Conservation (phyloP, 1,140 invertebrate species). For the Drosophila baimaii region DNA sequence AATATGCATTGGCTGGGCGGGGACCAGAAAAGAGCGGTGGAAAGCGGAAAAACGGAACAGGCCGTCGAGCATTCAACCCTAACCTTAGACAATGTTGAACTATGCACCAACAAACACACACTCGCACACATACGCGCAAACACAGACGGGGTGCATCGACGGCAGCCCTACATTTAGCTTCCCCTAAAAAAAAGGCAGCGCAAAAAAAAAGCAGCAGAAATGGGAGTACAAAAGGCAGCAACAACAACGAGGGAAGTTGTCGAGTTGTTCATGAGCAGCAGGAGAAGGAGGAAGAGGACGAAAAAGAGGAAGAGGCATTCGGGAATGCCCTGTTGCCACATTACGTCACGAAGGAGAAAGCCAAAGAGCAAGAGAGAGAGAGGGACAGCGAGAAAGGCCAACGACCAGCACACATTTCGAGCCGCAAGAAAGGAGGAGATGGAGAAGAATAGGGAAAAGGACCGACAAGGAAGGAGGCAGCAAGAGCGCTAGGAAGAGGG, state of each 20-base stretch:
- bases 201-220: slow-evolving; percentile 10
- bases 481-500: slow-evolving; percentile 10
- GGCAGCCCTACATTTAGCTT: slow-evolving; percentile 54
- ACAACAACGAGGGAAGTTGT: slow-evolving; percentile 16
- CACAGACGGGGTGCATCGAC: slow-evolving; percentile 26
- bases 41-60: slow-evolving; percentile 4
- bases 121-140: background rate
- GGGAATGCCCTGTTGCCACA: slow-evolving; percentile 70
- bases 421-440: slow-evolving; percentile 26
- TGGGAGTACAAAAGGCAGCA: slow-evolving; percentile 30
- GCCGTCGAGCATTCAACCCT: slow-evolving; percentile 75
- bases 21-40: slow-evolving; percentile 21
- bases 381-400: slow-evolving; percentile 47
- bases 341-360: slow-evolving; percentile 55
- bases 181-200: slow-evolving; percentile 32
- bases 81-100: slow-evolving; percentile 81
- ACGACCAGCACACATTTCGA: slow-evolving; percentile 82
- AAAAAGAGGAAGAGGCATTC: slow-evolving; percentile 21
- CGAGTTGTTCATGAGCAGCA: slow-evolving; percentile 4
- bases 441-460: background rate
- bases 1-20: slow-evolving; percentile 17
- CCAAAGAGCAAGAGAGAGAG: slow-evolving; percentile 2
- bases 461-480: slow-evolving; percentile 1
- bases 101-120: slow-evolving; percentile 36
- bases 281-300: background rate